Base-by-base conservation (phyloP, 1,140 invertebrate genomes). In the Eufriesea mexicana region DNA sequence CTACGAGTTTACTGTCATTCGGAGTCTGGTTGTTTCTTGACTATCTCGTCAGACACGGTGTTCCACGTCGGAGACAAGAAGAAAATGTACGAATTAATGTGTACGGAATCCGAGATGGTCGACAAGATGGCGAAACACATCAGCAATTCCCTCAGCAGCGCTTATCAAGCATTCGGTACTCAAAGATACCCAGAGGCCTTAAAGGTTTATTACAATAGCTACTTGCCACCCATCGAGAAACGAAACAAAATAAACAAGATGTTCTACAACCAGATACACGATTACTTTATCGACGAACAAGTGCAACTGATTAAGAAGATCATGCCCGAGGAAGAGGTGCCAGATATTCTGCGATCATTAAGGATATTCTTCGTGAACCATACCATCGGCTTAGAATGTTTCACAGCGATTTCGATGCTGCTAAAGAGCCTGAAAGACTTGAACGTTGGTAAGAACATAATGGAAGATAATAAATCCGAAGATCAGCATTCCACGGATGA, bases 141-240 rank as follows among this genome's bases (percentile, higher is more conserved):
- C 20, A 84, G 86, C 35, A 73, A 79, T 16, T 66, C 59, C 6
- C 64, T 87, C 12, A 83, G 83, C 10, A 85, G 76, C 35, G 84
- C 91, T 23, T 89, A 90, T 28, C 87, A 85, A 75, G 73, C 90
- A 5, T 93, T 94, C 51, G 93, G 92, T 54, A 89, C 75, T 4
- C 25, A 78, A 5, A 83, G 82, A 18, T 91, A 90, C 28, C 5
- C 14, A 5, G n/a, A 10, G 23, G 68, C 66, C 10, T 79, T 93
- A n/a, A 87, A 73, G 45, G 25, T 49, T 42, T 93, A 90, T 51
- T 93, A 92, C 67, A 80, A 59, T 10, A 90, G 88, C 10, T 94
- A 93, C 79, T 86, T 89, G 87, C 90, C 90, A 47, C 25, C 70
- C 16, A 25, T 2, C 4, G 10, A 23, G 20, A 55, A 10, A 2